Evolutionary conservation across 1,140 invertebrate species (phyloP).

Genomic region (Reticulitermes speratus): DNA sequence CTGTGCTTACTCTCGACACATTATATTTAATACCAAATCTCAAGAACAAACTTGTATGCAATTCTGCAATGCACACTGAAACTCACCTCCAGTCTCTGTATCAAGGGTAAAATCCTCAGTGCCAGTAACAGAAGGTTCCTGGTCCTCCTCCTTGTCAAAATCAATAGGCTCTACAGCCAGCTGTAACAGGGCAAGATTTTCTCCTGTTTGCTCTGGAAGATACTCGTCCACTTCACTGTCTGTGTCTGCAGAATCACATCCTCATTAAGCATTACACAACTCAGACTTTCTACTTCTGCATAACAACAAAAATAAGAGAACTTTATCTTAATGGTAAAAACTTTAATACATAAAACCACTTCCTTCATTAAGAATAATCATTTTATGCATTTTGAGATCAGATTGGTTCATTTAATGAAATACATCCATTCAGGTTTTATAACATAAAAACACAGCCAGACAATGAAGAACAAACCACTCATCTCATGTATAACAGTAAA

Average conservation of each 20-base stretch:
- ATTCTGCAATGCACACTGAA: neutral
- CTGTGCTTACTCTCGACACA: too few species aligned
- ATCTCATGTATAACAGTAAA: too few species aligned
- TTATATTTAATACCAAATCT: too few species aligned
- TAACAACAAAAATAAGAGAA: neutral
- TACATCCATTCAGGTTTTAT: neutral
- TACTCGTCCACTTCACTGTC: conserved; percentile 33
- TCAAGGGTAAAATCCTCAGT: conserved; percentile 22
- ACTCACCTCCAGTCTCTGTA: conserved; percentile 25
- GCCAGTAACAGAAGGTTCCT: neutral
- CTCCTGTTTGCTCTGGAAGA: conserved; percentile 29
- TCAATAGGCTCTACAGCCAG: conserved; percentile 26
- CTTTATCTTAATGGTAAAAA: neutral
- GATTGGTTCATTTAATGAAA: too few species aligned
- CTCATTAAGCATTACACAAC: neutral
- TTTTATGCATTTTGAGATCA: too few species aligned
- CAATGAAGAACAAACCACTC: too few species aligned
- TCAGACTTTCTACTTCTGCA: neutral
- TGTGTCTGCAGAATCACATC: conserved; percentile 17
- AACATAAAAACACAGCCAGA: neutral
- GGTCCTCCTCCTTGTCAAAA: conserved; percentile 22
- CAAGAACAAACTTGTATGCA: too few species aligned
- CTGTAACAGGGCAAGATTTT: conserved; percentile 27
- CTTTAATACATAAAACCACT: neutral
- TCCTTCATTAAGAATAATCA: neutral